A percentile compares a stretch with the other conserved stretches of the same genome.
Conservation (phyloP, 2,888 invertebrate species). For the Drosophila aldrichi region DNA sequence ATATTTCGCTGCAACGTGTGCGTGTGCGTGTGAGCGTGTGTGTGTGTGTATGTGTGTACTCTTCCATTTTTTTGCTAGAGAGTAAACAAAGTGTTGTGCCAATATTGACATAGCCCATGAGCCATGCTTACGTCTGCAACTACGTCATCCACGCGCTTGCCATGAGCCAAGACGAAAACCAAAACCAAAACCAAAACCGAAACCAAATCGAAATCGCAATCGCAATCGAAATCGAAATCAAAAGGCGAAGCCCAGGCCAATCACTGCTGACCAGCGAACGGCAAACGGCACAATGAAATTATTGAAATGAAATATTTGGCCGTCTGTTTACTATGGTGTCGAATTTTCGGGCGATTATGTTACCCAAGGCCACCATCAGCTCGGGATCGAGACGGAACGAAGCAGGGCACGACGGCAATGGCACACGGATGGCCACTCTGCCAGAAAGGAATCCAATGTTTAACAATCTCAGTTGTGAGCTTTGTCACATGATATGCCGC, state of each 20-base stretch:
- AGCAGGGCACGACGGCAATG: too few relatives aligned
- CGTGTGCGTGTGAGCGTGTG: slow-evolving; percentile 10
- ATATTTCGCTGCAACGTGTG: slow-evolving; percentile 56
- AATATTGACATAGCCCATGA: slow-evolving; percentile 73
- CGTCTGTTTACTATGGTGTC: slow-evolving; percentile 61
- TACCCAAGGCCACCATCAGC: slow-evolving; percentile 44
- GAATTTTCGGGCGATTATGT: slow-evolving; percentile 64
- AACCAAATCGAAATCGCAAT: background rate
- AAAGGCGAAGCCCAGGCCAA: background rate
- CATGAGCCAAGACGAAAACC: slow-evolving; percentile 3
- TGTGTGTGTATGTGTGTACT: slow-evolving; percentile 8
- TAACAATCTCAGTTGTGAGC: slow-evolving; percentile 35
- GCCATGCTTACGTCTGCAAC: slow-evolving; percentile 54
- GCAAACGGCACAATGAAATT: slow-evolving; percentile 50
- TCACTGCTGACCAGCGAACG: slow-evolving; percentile 2
- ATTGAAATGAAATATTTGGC: slow-evolving; percentile 65
- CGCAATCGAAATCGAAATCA: background rate
- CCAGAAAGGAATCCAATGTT: slow-evolving; percentile 35
- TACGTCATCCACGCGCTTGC: slow-evolving; percentile 46
- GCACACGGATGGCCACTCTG: background rate
- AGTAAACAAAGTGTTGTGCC: slow-evolving; percentile 72
- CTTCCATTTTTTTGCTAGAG: slow-evolving; percentile 29
- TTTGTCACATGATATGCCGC: slow-evolving; percentile 38
- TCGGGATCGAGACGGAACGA: background rate
- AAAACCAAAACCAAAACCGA: background rate